These are phyloP conservation scores for Zygogramma bicolorata DNA, from an alignment of 2,888 invertebrate genomes.

Conservation along the genomic window DNA sequence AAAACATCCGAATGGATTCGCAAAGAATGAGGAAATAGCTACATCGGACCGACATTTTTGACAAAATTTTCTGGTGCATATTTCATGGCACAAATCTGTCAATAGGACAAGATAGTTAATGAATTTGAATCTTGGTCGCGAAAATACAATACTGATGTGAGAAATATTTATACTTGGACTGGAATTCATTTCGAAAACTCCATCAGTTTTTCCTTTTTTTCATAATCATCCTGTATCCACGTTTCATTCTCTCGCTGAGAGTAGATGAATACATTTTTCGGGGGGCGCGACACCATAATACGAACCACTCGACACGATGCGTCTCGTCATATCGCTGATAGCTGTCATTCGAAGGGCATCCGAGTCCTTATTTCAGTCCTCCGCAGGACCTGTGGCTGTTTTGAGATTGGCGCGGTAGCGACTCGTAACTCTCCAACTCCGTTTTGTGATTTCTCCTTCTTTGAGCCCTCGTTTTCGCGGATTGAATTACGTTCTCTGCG, in stretches of 20 bases:
- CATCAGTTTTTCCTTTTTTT: not conserved
- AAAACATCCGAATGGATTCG: too few species aligned
- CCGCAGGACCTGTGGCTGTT: slow-evolving; percentile 30
- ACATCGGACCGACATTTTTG: too few species aligned
- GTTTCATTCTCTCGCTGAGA: not conserved
- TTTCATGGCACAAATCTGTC: too few species aligned
- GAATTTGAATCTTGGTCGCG: too few species aligned
- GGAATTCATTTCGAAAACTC: not conserved
- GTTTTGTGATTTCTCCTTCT: slow-evolving; percentile 7
- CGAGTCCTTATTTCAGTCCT: slow-evolving; percentile 25
- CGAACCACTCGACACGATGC: slow-evolving; percentile 25
- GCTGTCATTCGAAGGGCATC: slow-evolving; percentile 31
- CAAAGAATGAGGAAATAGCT: too few species aligned
- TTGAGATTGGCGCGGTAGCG: slow-evolving; percentile 25
- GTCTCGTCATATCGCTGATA: slow-evolving; percentile 27
- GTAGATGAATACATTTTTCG: not conserved
- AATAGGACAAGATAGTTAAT: too few species aligned
- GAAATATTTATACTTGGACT: too few species aligned
- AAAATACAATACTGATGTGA: too few species aligned
- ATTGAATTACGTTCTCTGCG: slow-evolving; percentile 21
- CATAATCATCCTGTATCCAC: not conserved
- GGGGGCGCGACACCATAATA: slow-evolving; percentile 12
- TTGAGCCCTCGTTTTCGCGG: slow-evolving; percentile 15
- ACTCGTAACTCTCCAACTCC: slow-evolving; percentile 15
- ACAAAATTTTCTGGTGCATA: too few species aligned